Base-by-base conservation (phyloP, 2,797 vertebrate species). In the Poecilia wingei region DNA sequence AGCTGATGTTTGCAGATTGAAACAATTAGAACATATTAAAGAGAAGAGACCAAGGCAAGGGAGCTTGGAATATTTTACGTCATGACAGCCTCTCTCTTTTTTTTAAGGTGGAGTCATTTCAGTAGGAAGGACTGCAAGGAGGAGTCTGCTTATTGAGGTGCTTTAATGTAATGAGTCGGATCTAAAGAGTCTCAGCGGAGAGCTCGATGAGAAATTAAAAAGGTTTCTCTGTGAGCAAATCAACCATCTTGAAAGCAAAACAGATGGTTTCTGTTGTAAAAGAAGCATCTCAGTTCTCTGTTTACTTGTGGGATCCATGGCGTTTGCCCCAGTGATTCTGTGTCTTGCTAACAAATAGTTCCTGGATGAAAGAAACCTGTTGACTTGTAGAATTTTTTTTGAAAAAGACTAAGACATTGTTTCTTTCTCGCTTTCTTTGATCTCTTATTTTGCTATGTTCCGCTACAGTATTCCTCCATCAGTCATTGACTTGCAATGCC, bases 261-360 rank as follows among this genome's bases (percentile, higher is more conserved):
- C 94, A 95, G 93, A 95, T 95, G 93, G 93, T 80, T 72, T 81
- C 78, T 79, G 77, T 85, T 68, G 79, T 82, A 70, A 83, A 86
- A 82, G 81, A 83, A 85, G 76, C 74, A 87, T 88, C 89, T 89
- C 87, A 91, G 82, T 80, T 92, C 89, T 93, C 85, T 79, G 82
- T 92, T 84, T 92, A 80, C 86, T 89, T 87, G 91, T 86, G 84
- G 85, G 78, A 86, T 79, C 75, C 75, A 75, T 75, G 74, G 85
- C 87, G 85, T 86, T 83, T 66, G 75, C 78, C 81, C 68, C 64
- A 36, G 87, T 80, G 77, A 68, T 75, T 87, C 74, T 79, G 41
- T 84, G 86, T 78, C 53, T 78, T 84, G 87, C 88, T 66, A 86
- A 91, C 83, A 90, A 83, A 92, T 90, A 93, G 85, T 80, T 76